These are phyloP conservation scores for Speoplatyrhinus poulsoni DNA, from an alignment of 2,113 vertebrate genomes.

Conservation along the genomic window DNA sequence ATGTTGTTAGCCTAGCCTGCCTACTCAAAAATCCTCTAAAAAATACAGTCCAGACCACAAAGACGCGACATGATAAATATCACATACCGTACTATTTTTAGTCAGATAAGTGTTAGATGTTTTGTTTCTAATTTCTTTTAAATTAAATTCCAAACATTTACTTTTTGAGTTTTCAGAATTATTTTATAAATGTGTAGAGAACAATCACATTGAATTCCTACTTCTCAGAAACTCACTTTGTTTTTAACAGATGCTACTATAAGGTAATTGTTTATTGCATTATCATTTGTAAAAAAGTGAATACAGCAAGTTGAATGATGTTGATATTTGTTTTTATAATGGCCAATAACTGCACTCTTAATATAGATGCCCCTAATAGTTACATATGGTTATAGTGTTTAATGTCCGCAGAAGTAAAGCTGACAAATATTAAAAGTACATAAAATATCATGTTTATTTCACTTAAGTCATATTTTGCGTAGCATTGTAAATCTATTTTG, in stretches of 20 bases:
- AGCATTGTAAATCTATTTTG: slow-evolving; percentile 75
- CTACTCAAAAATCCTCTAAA: no score
- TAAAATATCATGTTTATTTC: slow-evolving; percentile 81
- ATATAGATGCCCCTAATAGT: background rate
- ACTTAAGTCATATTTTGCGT: slow-evolving; percentile 67
- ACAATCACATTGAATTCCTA: slow-evolving; percentile 19
- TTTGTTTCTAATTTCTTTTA: slow-evolving; percentile 6
- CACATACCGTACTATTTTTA: slow-evolving; percentile 1
- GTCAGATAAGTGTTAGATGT: background rate
- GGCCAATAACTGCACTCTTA: no score
- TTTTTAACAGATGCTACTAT: slow-evolving; percentile 9
- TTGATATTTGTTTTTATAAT: background rate
- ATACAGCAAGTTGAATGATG: slow-evolving; percentile 18
- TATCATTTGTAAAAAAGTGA: slow-evolving; percentile 47
- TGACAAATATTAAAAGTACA: slow-evolving; percentile 72
- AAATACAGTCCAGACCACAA: no score
- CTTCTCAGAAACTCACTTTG: slow-evolving; percentile 1
- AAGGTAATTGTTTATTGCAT: slow-evolving; percentile 38
- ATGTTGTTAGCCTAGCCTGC: no score
- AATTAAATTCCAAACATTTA: no score
- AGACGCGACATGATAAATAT: slow-evolving; percentile 4
- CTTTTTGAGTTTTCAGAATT: slow-evolving; percentile 27
- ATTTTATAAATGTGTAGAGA: slow-evolving; percentile 38
- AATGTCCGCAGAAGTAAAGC: slow-evolving; percentile 27
- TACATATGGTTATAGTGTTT: background rate